These are phyloP conservation scores for Rhabdomys pumilio DNA, from an alignment of 2,797 vertebrate genomes.

Conservation along the genomic window DNA sequence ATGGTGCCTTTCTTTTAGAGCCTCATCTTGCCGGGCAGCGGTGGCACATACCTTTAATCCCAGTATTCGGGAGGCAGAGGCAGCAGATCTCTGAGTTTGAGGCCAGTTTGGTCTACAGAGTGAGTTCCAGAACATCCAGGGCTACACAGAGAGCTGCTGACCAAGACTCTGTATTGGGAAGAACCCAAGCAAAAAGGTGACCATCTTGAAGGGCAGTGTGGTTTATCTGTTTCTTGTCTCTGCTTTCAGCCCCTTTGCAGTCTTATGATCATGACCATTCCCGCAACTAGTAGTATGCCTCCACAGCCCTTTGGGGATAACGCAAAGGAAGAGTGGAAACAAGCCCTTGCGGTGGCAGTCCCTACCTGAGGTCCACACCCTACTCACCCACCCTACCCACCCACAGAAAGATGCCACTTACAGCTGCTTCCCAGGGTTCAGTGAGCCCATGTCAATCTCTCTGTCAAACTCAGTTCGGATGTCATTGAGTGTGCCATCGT, in stretches of 20 bases:
- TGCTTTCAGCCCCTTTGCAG: not conserved
- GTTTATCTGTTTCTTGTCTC: not conserved
- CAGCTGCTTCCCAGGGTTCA: constrained; percentile 98
- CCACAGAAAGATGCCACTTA: constrained; percentile 88
- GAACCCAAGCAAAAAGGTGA: not conserved
- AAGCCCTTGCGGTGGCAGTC: not conserved
- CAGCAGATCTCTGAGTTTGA: not conserved
- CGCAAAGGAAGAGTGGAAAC: not conserved
- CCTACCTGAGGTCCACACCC: not conserved
- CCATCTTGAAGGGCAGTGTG: not conserved
- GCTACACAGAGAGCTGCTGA: not conserved
- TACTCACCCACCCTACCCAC: not conserved
- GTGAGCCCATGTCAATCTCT: constrained; percentile 96
- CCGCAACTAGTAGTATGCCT: not conserved
- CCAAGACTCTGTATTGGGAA: not conserved
- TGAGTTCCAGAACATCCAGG: not conserved
- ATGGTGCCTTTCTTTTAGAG: constrained; percentile 14
- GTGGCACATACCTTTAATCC: not conserved
- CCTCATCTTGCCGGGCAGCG: not conserved
- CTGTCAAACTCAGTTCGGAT: constrained; percentile 95
- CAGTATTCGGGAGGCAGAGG: not conserved
- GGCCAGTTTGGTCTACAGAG: not conserved
- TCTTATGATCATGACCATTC: not conserved
- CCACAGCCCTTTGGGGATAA: not conserved
- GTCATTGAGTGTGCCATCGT: constrained; percentile 93